Percentiles rank a stretch among this genome's conserved stretches.
These are phyloP conservation scores for Nezara viridula DNA, from an alignment of 2,888 invertebrate genomes.

Conservation along the genomic window DNA sequence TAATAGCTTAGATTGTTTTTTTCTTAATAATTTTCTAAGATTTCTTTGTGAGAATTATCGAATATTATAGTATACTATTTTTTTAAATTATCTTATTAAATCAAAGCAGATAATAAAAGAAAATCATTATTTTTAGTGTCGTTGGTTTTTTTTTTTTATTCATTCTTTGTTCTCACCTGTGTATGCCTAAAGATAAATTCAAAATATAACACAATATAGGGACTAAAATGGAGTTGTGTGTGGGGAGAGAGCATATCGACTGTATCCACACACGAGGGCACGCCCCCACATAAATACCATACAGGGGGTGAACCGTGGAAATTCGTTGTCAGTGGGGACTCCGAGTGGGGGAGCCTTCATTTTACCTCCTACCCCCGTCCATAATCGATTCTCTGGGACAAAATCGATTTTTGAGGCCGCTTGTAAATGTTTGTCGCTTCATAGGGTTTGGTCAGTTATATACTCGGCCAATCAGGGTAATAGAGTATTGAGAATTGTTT, in stretches of 20 bases:
- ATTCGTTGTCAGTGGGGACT: neutral
- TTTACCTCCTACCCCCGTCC: slow-evolving; percentile 23
- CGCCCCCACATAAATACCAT: slow-evolving; percentile 38
- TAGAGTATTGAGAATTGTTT: neutral
- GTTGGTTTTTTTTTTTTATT: no score
- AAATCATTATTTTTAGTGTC: no score
- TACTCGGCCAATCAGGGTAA: neutral
- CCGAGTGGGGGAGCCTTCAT: slow-evolving; percentile 1
- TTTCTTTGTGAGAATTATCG: no score
- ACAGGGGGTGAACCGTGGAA: slow-evolving; percentile 32
- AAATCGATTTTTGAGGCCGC: slow-evolving; percentile 28
- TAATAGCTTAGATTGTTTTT: no score
- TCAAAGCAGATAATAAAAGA: no score
- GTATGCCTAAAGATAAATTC: neutral
- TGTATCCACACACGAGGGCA: slow-evolving; percentile 13
- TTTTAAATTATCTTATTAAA: no score
- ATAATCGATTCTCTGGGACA: slow-evolving; percentile 30
- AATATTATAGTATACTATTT: no score
- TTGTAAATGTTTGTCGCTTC: slow-evolving; percentile 8
- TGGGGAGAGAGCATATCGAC: slow-evolving; percentile 21
- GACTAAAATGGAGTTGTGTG: neutral
- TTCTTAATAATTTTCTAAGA: no score
- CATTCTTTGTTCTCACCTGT: neutral
- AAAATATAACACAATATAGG: neutral
- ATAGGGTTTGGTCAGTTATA: neutral